Evolutionary conservation across 2,113 vertebrate genomes (phyloP).

Genomic region (Melanerpes aurifrons): DNA sequence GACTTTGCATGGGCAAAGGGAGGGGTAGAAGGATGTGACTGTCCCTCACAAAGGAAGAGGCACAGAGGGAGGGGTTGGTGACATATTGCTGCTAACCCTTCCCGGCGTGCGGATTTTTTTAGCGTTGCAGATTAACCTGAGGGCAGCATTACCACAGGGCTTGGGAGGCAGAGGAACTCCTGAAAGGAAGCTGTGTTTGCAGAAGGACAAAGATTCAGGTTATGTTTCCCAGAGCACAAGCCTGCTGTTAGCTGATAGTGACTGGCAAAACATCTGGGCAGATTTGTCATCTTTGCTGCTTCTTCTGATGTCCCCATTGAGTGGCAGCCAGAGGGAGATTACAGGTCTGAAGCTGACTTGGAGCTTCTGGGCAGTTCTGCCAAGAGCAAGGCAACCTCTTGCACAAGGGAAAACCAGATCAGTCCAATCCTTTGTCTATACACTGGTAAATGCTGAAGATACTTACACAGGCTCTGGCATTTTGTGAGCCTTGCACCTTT

Average conservation of each 20-base stretch:
- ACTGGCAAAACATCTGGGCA: not conserved
- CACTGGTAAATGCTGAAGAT: not conserved
- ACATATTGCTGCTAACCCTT: not conserved
- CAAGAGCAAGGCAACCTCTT: not conserved
- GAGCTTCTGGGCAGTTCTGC: not conserved
- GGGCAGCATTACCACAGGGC: not conserved
- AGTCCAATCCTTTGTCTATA: not conserved
- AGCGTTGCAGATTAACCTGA: not conserved
- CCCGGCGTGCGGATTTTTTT: not conserved
- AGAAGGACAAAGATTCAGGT: not conserved
- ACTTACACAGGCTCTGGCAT: not conserved
- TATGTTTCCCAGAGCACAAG: not conserved
- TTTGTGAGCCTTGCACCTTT: not conserved
- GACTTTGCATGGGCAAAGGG: not conserved
- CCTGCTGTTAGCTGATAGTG: not conserved
- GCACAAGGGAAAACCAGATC: fast-evolving
- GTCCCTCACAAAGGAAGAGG: not conserved
- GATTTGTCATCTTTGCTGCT: not conserved
- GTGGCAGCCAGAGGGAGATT: not conserved
- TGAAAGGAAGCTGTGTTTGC: not conserved
- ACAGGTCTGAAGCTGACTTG: not conserved
- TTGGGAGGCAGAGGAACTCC: not conserved
- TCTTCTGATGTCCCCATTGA: not conserved
- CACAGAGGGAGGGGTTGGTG: not conserved
- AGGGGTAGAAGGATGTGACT: not conserved